Base-by-base conservation (phyloP, 53 echinoderm and acorn worm genomes). In the Actinopyga echinites region DNA sequence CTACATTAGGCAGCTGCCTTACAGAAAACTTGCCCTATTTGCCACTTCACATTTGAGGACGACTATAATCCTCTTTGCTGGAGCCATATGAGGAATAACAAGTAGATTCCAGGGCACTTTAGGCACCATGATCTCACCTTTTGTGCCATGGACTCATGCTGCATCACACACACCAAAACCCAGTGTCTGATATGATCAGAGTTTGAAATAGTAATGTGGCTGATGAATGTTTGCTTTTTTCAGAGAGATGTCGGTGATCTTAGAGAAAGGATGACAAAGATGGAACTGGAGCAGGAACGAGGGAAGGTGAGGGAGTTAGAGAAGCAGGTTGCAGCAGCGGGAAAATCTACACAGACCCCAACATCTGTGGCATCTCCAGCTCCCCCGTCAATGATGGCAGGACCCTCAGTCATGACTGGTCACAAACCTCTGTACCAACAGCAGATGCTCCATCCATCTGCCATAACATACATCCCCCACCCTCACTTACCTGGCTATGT, bases 231-330 rank as follows among this genome's bases (percentile, higher is more conserved):
- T 1, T 15, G 13, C 17, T 49, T 13, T 13, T 31, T 31, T 32
- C 77, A 77, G 77, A 77, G 33, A 77, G 77, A 77, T 77, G 77
- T 77, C 13, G 53, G 19, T 4, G 77, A 77, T 21, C 49, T 77
- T 30, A 77, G 54, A 49, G 77, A 77, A 2, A 77, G 54, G 29
- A 77, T 77, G 53, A 49, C 13, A 29, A 77, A 77, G 77, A 17
- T 77, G 8, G 77, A 77, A 55, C 54, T 77, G 49, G 77, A 77
- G 49, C 77, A 77, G 77, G 55, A 77, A 54, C 49, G 54, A 29
- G 56, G 56, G 5, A 77, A 77, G 49, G 77, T 54, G 54, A 77
- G 77, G 20, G 77, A 77, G 32, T 30, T 77, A 32, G 12, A 77
- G 26, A 77, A 77, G 56, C 74, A 40, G 15, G 81, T 64, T n/a